Percentiles rank a stretch among this genome's conserved stretches.
Evolutionary conservation across 2,797 vertebrate species (phyloP).

Genomic region (Linurgus olivaceus): DNA sequence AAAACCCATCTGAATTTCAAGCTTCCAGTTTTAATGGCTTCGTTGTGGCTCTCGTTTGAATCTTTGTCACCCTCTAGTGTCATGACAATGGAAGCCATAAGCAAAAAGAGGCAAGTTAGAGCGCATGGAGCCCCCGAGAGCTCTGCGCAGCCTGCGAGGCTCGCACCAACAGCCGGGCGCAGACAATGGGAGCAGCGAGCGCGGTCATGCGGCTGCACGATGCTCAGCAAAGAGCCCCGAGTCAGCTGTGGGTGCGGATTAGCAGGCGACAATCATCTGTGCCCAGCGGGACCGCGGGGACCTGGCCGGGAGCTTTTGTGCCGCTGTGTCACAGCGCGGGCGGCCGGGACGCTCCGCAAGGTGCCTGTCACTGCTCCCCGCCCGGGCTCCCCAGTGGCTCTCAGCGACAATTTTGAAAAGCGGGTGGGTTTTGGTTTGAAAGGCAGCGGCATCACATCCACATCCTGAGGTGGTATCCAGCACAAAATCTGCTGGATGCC

Average conservation of each 20-base stretch:
- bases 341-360: accelerated
- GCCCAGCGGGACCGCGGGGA: not conserved
- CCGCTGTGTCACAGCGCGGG: not conserved
- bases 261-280: not conserved
- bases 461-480: not conserved
- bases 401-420: not conserved
- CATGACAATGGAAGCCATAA: not conserved
- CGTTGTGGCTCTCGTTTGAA: not conserved
- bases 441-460: not conserved
- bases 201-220: not conserved
- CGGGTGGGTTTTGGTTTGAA: not conserved
- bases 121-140: not conserved
- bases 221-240: not conserved
- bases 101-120: not conserved
- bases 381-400: not conserved
- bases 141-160: accelerated
- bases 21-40: not conserved
- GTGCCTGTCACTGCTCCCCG: not conserved
- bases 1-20: not conserved
- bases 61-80: conserved; percentile 61
- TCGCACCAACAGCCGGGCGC: not conserved
- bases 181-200: not conserved
- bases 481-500: not conserved
- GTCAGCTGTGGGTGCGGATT: not conserved
- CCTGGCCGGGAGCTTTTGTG: not conserved